Percentiles rank a stretch among this genome's conserved stretches.
These are phyloP conservation scores for Mechanitis messenoides DNA, from an alignment of 2,888 invertebrate species.

Conservation along the genomic window DNA sequence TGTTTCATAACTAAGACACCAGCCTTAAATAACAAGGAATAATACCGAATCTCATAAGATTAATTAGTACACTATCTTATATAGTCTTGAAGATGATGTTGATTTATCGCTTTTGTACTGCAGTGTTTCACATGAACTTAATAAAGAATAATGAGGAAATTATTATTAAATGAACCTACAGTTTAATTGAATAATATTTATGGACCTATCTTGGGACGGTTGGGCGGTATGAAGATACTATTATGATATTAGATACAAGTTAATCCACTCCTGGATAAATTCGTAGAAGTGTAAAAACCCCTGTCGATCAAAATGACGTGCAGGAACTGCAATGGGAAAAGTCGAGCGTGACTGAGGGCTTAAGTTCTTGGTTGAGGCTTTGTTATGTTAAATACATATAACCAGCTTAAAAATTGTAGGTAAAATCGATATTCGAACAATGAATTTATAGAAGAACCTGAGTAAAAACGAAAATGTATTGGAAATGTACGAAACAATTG, in stretches of 20 bases:
- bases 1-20: not conserved
- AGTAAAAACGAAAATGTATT: not conserved
- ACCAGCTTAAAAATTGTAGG: not conserved
- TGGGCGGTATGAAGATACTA: conserved; percentile 32
- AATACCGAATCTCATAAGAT: conserved; percentile 5
- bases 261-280: conserved; percentile 31
- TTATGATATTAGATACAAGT: conserved; percentile 33
- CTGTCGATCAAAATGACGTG: conserved; percentile 36
- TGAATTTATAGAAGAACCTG: not conserved
- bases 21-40: conserved; percentile 1
- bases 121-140: not conserved
- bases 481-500: not conserved
- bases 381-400: not conserved
- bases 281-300: conserved; percentile 32
- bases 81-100: not conserved
- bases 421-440: not conserved
- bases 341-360: conserved; percentile 22
- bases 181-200: no score
- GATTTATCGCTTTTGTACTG: conserved; percentile 2
- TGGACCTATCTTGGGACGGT: conserved; percentile 10
- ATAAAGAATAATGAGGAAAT: no score
- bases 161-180: no score
- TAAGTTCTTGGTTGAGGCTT: not conserved
- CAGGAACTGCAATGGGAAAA: conserved; percentile 24
- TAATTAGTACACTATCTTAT: conserved; percentile 4